Percentiles rank a stretch among this genome's conserved stretches.
These are phyloP conservation scores for Zhuqinia jingwanae DNA, from an alignment of 2,888 invertebrate species.

Conservation along the genomic window DNA sequence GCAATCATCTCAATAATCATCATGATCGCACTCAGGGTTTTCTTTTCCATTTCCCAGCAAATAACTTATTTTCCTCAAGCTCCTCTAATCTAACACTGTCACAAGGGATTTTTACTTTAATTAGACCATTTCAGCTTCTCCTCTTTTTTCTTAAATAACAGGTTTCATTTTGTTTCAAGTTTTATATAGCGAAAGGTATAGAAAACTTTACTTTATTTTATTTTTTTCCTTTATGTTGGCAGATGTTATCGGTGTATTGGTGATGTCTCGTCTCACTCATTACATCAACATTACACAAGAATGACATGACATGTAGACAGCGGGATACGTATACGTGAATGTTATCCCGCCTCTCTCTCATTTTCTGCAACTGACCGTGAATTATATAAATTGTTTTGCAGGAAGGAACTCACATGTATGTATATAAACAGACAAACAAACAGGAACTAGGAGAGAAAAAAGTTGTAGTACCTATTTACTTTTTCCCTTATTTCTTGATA, in stretches of 20 bases:
- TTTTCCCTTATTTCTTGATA: neutral
- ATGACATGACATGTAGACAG: neutral
- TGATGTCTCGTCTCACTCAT: too few species aligned
- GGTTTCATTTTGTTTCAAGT: neutral
- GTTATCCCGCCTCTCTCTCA: neutral
- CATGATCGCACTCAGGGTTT: neutral
- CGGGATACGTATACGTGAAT: neutral
- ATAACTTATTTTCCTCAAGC: conserved; percentile 10
- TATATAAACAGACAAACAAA: too few species aligned
- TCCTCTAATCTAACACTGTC: conserved; percentile 4
- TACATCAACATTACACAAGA: too few species aligned
- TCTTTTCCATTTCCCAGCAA: neutral
- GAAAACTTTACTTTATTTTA: neutral
- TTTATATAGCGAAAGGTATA: neutral
- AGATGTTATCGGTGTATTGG: too few species aligned
- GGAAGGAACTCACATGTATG: neutral
- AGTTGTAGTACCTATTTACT: too few species aligned
- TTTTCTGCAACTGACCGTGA: neutral
- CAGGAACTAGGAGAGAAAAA: neutral
- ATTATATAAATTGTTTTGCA: too few species aligned
- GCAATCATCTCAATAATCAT: conserved; percentile 4
- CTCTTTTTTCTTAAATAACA: neutral
- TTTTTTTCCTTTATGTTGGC: neutral
- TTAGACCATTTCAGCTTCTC: neutral
- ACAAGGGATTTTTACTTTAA: conserved; percentile 26